Evolutionary conservation across 2,113 vertebrate species (phyloP).

Genomic region (Austrofundulus limnaeus): DNA sequence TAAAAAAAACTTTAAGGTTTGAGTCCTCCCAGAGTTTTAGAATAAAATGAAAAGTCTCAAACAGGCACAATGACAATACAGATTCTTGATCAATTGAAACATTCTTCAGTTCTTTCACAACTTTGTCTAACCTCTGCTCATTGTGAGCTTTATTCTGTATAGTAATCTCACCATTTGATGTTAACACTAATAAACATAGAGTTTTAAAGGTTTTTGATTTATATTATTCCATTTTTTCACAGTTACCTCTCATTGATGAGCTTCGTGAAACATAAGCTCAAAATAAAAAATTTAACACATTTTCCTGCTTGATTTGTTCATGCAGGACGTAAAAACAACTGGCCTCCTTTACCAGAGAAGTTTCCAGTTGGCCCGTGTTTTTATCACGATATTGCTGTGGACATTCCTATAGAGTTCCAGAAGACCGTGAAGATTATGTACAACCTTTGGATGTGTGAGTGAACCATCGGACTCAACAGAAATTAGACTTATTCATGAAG

Average conservation of each 20-base stretch:
- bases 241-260: neutral
- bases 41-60: no score
- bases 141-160: neutral
- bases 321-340: slow-evolving; percentile 96
- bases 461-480: neutral
- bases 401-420: slow-evolving; percentile 97
- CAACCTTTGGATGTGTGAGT: slow-evolving; percentile 99
- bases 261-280: neutral
- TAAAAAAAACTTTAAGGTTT: no score
- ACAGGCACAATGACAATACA: no score
- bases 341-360: slow-evolving; percentile 94
- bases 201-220: neutral
- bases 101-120: no score
- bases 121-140: neutral
- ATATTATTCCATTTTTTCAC: neutral
- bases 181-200: neutral
- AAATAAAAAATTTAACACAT: no score
- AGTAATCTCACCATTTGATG: neutral
- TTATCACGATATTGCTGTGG: slow-evolving; percentile 96
- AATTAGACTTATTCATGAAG: no score
- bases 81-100: no score
- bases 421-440: slow-evolving; percentile 99
- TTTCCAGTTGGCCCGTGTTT: slow-evolving; percentile 96
- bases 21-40: no score
- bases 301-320: slow-evolving; percentile 9